Base-by-base conservation (phyloP, 2,797 vertebrate species). In the Peromyscus nudipes region DNA sequence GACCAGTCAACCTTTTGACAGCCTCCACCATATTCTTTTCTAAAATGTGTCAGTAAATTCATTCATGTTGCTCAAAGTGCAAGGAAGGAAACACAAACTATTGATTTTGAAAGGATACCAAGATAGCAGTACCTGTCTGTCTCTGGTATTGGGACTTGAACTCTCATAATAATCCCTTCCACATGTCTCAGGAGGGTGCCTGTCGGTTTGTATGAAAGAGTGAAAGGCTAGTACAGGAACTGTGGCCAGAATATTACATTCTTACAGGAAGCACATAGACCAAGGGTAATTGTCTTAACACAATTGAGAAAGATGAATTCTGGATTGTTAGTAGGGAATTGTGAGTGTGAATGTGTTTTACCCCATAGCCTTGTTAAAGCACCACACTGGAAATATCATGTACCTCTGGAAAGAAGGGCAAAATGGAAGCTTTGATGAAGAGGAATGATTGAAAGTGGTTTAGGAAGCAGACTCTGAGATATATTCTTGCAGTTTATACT, bases 41-140 rank as follows among this genome's bases (percentile, higher is more conserved):
- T 95, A 91, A 96, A 96, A 93, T 95, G 34, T 91, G 62, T 40
- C 89, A 93, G 55, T 91, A 89, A 96, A 89, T 94, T 34, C 69
- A 91, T 69, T 87, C 25, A 19, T 93, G 96, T 95, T 92, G 27
- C 83, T 92, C 34, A 93, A 64, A 65, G 23, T 92, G 75, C 93
- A 95, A 94, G 21, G 19, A 96, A 94, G 21, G 19, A 96, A 98
- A 92, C 29, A 94, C 17, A 67, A 84, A 57, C 86, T 52, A 77
- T 87, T 94, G 64, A 89, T 96, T 43, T 93, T 83, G 37, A 94
- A 94, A 96, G 91, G 16, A 25, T 17, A 92, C 55, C 10, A 75
- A 94, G 43, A 94, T 94, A 65, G 71, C 60, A 87, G 14, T 64
- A 67, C 40, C 40, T 40, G 40, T 40, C 40, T 40, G 40, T 40